Percentiles rank a stretch among this genome's conserved stretches.
phyloP scores from a whole-genome alignment of 2,797 vertebrate species.

The Danio albolineatus region DNA sequence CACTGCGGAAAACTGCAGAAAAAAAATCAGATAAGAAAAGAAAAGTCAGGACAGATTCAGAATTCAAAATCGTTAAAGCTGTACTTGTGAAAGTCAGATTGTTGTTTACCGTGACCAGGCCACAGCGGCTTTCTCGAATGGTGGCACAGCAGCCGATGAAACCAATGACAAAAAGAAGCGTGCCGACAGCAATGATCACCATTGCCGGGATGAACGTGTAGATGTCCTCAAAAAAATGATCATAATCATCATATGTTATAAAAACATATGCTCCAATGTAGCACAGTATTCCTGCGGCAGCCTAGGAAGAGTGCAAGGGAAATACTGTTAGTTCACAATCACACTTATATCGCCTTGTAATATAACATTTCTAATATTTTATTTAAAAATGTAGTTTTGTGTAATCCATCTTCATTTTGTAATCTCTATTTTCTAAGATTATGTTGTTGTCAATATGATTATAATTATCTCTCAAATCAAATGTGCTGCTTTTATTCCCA shows the following conservation, averaged over 20 bases:
- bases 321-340: background rate
- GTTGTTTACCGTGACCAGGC: slow-evolving; percentile 88
- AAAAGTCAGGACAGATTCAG: background rate
- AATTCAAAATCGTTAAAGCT: background rate
- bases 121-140: slow-evolving; percentile 93
- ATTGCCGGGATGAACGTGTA: slow-evolving; percentile 94
- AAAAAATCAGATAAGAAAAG: background rate
- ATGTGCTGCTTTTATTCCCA: background rate
- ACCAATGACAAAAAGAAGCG: slow-evolving; percentile 93
- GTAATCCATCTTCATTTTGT: background rate
- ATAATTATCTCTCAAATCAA: background rate
- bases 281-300: slow-evolving; percentile 94
- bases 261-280: slow-evolving; percentile 98
- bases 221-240: slow-evolving; percentile 96
- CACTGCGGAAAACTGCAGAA: slow-evolving; percentile 70
- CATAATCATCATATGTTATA: slow-evolving; percentile 96
- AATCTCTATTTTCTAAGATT: background rate
- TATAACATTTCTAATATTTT: too few species aligned
- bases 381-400: background rate
- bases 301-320: slow-evolving; percentile 72
- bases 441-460: background rate
- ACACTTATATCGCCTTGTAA: too few species aligned
- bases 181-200: slow-evolving; percentile 92
- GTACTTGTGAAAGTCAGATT: background rate
- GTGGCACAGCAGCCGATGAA: slow-evolving; percentile 96